Percentiles rank a stretch among this genome's conserved stretches.
Evolutionary conservation across 2,797 vertebrate species (phyloP).

Genomic region (Pipistrellus pygmaeus): DNA sequence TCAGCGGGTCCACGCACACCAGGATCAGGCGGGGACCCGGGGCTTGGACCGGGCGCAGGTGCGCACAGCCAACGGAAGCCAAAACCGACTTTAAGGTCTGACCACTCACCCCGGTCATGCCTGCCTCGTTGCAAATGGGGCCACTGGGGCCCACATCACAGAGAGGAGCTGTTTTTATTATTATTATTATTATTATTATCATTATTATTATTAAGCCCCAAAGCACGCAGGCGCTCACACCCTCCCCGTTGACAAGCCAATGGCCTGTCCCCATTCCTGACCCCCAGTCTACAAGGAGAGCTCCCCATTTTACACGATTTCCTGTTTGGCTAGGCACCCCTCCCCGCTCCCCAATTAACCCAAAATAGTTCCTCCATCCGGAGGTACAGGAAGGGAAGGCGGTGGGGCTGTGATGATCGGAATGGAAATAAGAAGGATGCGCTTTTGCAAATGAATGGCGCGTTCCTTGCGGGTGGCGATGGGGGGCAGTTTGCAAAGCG

Average conservation of each 20-base stretch:
- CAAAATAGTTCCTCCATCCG: not conserved
- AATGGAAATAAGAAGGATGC: constrained; percentile 7
- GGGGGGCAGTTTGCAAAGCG: too few species aligned
- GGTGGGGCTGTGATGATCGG: not conserved
- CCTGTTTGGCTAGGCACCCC: not conserved
- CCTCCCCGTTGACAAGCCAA: not conserved
- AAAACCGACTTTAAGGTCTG: too few species aligned
- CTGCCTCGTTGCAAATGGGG: not conserved
- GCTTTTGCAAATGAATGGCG: constrained; percentile 39
- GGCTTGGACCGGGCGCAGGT: too few species aligned
- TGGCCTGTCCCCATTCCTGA: not conserved
- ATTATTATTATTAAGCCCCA: too few species aligned
- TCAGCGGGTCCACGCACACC: not conserved
- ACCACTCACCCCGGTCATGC: too few species aligned
- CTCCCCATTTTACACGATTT: not conserved
- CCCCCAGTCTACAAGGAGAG: not conserved
- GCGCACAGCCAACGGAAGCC: too few species aligned
- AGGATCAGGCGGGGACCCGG: too few species aligned
- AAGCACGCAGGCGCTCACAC: not conserved
- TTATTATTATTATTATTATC: too few species aligned
- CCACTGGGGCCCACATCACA: rapidly evolving
- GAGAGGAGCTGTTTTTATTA: not conserved
- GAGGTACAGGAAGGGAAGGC: not conserved
- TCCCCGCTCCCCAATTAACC: not conserved
- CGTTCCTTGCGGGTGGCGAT: constrained; percentile 8